phyloP scores from a whole-genome alignment of 2,888 invertebrate genomes.

The Laspeyria flexula region DNA sequence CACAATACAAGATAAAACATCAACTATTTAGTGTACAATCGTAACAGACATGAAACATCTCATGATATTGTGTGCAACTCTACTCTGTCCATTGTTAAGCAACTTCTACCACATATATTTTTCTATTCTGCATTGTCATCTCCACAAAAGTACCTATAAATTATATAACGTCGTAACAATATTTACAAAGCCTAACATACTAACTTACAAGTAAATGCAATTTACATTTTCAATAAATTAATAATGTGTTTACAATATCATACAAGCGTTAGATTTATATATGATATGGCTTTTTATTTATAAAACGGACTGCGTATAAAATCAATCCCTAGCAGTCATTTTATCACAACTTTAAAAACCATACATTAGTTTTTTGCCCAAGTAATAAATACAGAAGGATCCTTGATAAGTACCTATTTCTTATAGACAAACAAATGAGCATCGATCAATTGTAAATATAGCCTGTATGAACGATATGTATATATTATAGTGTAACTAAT shows the following conservation, averaged over 20 bases:
- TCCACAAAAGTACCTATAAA: slow-evolving; percentile 81
- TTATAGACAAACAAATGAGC: too few relatives aligned
- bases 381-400: too few relatives aligned
- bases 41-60: slow-evolving; percentile 70
- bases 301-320: slow-evolving; percentile 73
- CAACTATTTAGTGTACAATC: slow-evolving; percentile 73
- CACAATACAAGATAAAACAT: slow-evolving; percentile 80
- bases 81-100: slow-evolving; percentile 75
- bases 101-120: slow-evolving; percentile 73
- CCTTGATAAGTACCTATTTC: too few relatives aligned
- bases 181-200: slow-evolving; percentile 84
- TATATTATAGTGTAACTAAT: too few relatives aligned
- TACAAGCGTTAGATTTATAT: slow-evolving; percentile 83
- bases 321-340: slow-evolving; percentile 69
- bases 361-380: slow-evolving; percentile 14
- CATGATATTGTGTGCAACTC: slow-evolving; percentile 70
- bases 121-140: slow-evolving; percentile 71
- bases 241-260: slow-evolving; percentile 81
- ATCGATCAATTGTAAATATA: too few relatives aligned
- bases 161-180: slow-evolving; percentile 86
- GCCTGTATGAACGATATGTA: too few relatives aligned
- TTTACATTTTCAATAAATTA: slow-evolving; percentile 84
- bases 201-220: slow-evolving; percentile 84
- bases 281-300: slow-evolving; percentile 81
- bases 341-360: slow-evolving; percentile 55